Percentiles rank a stretch among this genome's conserved stretches.
Conservation (phyloP, 1,140 invertebrate species). For the Pseudomyrmex sp. region DNA sequence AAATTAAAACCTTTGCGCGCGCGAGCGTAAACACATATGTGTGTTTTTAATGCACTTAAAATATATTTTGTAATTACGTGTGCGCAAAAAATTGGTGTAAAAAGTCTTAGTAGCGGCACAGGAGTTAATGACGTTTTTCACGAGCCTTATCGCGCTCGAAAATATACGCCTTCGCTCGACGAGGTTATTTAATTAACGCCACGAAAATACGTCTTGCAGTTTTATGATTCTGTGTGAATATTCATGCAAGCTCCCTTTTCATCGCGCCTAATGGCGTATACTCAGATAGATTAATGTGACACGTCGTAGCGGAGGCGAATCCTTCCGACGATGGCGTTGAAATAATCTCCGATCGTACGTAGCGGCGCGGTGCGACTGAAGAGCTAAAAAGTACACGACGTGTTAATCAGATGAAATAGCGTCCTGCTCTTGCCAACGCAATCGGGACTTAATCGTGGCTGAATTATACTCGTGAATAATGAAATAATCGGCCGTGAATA, state of each 20-base stretch:
- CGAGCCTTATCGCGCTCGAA: conserved; percentile 23
- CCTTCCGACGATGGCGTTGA: conserved; percentile 37
- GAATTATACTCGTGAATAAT: conserved; percentile 60
- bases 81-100: background rate
- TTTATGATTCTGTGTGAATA: conserved; percentile 41
- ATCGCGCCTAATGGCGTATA: conserved; percentile 46
- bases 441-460: conserved; percentile 52
- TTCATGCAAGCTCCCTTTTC: conserved; percentile 52
- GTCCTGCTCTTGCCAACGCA: conserved; percentile 48
- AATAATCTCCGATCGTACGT: conserved; percentile 55
- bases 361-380: conserved; percentile 5
- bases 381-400: conserved; percentile 56
- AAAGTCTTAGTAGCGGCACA: background rate
- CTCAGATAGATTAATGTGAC: conserved; percentile 53
- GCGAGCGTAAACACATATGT: background rate
- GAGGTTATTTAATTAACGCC: conserved; percentile 51
- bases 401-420: conserved; percentile 60
- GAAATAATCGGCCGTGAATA: conserved; percentile 55
- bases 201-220: conserved; percentile 42
- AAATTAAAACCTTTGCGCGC: conserved; percentile 3
- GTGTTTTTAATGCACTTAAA: conserved; percentile 15
- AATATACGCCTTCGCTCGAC: background rate
- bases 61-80: conserved; percentile 20
- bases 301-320: conserved; percentile 37
- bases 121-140: conserved; percentile 13